Evolutionary conservation across 2,113 vertebrate genomes (phyloP).

Genomic region (Setophaga coronata): DNA sequence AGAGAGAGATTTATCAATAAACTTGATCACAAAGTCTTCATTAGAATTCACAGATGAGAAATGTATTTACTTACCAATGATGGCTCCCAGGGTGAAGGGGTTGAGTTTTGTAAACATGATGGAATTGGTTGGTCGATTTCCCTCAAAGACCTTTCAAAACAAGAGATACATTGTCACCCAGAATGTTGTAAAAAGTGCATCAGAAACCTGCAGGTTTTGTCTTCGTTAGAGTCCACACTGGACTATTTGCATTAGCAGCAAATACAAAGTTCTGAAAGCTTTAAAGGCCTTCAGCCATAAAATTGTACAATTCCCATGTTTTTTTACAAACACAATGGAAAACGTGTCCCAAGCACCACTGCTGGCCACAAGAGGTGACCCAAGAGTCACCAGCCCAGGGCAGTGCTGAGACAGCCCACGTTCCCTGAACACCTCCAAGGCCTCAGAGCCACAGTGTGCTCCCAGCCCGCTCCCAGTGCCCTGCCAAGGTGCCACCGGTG

Average conservation of each 20-base stretch:
- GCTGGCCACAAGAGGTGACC: neutral
- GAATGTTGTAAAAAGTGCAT: fast-evolving
- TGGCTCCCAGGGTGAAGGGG: slow-evolving; percentile 87
- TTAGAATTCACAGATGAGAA: neutral
- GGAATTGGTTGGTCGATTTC: slow-evolving; percentile 96
- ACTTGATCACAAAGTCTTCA: neutral
- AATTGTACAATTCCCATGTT: fast-evolving
- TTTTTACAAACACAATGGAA: neutral
- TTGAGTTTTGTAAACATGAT: slow-evolving; percentile 91
- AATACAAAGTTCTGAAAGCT: neutral
- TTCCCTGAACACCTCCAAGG: neutral
- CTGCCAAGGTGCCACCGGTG: fast-evolving
- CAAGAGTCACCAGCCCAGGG: neutral
- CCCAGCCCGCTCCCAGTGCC: neutral
- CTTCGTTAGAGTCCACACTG: neutral
- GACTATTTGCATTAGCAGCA: neutral
- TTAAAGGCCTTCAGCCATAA: neutral
- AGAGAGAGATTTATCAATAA: neutral
- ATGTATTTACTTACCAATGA: slow-evolving; percentile 87
- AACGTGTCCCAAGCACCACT: neutral
- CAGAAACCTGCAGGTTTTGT: neutral
- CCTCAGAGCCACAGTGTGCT: neutral
- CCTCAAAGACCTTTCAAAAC: slow-evolving; percentile 88
- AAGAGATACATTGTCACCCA: neutral
- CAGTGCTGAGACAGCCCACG: neutral